Percentiles rank a stretch among this genome's conserved stretches.
These are phyloP conservation scores for Toxostoma redivivum DNA, from an alignment of 2,113 vertebrate species.

Conservation along the genomic window DNA sequence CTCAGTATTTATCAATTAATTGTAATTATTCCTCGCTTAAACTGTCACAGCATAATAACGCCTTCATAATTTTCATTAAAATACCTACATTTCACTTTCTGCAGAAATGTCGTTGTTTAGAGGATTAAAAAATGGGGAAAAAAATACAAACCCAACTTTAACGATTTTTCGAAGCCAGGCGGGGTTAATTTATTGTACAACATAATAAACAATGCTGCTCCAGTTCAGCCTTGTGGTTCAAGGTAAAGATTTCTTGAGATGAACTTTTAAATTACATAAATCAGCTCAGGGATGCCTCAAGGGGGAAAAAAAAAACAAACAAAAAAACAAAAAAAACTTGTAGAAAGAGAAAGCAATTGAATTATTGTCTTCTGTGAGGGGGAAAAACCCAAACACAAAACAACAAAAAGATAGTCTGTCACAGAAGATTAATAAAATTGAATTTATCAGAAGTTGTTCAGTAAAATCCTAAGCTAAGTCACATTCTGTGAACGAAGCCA, in stretches of 20 bases:
- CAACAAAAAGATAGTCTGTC: accelerated
- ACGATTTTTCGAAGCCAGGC: background rate
- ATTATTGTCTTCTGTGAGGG: background rate
- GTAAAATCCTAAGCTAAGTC: background rate
- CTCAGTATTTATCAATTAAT: background rate
- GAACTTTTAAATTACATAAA: background rate
- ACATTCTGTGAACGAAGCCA: background rate
- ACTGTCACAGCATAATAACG: accelerated
- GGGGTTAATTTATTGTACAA: background rate
- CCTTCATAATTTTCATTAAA: background rate
- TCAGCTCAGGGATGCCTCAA: background rate
- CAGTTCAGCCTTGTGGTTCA: background rate
- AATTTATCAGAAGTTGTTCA: background rate
- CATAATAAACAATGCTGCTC: background rate
- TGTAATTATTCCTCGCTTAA: background rate
- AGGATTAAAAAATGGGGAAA: background rate
- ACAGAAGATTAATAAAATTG: background rate
- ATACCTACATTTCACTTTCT: background rate
- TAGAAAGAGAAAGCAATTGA: background rate
- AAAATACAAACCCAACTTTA: background rate
- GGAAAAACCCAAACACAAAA: accelerated
- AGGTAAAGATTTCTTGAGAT: background rate
- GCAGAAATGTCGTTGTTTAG: background rate
- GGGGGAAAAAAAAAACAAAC: accelerated
- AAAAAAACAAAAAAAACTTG: too few relatives aligned